A percentile compares a stretch with the other conserved stretches of the same genome.
phyloP scores from a whole-genome alignment of 1,140 invertebrate genomes.

The Magallana ariakensis region DNA sequence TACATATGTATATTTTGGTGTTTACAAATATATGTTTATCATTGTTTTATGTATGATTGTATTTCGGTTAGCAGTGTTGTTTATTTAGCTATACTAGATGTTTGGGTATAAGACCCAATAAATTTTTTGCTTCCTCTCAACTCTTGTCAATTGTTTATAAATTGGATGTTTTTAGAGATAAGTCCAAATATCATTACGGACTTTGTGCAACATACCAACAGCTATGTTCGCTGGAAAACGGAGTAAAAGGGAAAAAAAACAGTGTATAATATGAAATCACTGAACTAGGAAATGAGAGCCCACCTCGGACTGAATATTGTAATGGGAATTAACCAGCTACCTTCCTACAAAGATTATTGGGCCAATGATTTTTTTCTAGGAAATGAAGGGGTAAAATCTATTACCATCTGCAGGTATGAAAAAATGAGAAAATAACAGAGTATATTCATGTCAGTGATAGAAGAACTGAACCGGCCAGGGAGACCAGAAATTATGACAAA shows the following conservation, averaged over 20 bases:
- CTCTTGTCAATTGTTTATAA: no score
- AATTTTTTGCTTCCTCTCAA: no score
- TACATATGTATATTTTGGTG: no score
- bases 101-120: no score
- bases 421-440: constrained; percentile 59
- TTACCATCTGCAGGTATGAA: constrained; percentile 49
- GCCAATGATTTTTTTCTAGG: constrained; percentile 45
- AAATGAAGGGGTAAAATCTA: constrained; percentile 50
- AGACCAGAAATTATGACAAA: constrained; percentile 53
- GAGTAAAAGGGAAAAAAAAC: constrained; percentile 29
- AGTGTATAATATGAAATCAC: constrained; percentile 24
- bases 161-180: no score
- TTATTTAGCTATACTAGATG: no score
- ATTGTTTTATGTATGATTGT: no score
- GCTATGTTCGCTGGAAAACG: constrained; percentile 43
- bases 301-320: constrained; percentile 45
- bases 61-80: no score
- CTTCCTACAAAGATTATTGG: constrained; percentile 49
- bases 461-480: neutral
- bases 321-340: constrained; percentile 54
- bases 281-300: constrained; percentile 37
- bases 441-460: constrained; percentile 60
- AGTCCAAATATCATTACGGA: neutral
- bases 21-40: no score
- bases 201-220: constrained; percentile 46